Evolutionary conservation across 2,113 vertebrate genomes (phyloP).

Genomic region (Nanger granti): DNA sequence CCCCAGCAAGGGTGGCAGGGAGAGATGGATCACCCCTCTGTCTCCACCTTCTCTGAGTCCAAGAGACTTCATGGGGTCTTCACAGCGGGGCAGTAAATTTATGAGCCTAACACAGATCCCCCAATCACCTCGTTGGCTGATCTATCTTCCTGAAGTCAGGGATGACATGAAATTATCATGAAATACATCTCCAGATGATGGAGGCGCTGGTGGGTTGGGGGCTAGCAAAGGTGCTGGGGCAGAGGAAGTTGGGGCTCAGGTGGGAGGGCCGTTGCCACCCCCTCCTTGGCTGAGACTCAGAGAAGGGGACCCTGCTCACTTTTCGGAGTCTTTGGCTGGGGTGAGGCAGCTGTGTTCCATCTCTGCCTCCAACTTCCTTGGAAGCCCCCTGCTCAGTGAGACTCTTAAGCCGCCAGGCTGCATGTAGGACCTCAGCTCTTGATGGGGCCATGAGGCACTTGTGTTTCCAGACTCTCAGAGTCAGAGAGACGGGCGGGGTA

Average conservation of each 20-base stretch:
- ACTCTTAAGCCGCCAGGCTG: neutral
- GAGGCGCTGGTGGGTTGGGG: constrained; percentile 22
- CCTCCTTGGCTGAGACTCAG: neutral
- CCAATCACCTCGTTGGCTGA: constrained; percentile 66
- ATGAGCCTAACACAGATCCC: constrained; percentile 67
- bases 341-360: neutral
- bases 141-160: constrained; percentile 74
- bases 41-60: neutral
- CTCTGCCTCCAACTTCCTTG: neutral
- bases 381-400: neutral
- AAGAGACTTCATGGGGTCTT: constrained; percentile 48
- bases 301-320: neutral
- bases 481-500: neutral
- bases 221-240: neutral
- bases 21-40: constrained; percentile 42
- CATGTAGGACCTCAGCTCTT: neutral
- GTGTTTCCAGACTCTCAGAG: neutral
- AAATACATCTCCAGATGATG: constrained; percentile 79
- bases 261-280: neutral
- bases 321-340: neutral
- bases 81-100: constrained; percentile 69
- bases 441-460: neutral
- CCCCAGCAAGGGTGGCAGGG: neutral
- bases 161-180: constrained; percentile 80
- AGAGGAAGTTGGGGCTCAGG: neutral